Evolutionary conservation across 1,140 invertebrate genomes (phyloP), one percentile per base, ranked within the genome.

Genomic region (Euschistus heros): DNA sequence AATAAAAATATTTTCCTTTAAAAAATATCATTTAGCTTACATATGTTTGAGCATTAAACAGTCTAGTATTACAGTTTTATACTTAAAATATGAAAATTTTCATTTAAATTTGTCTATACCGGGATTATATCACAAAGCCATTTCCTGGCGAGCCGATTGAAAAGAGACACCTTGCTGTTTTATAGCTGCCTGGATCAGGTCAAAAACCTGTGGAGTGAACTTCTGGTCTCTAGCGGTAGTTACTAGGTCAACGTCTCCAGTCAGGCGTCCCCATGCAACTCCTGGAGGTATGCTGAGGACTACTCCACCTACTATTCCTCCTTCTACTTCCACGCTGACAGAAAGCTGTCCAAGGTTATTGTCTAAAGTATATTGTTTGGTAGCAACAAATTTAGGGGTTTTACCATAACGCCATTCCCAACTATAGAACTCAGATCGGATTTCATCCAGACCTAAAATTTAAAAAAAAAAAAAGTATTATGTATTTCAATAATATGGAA

Each of bases 361-460:
- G 6, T 61, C 60, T n/a, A 50, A 33, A 20, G 63, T 47, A 5
- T 57, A 42, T 24, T 33, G 46, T n/a, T 70, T 63, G 20, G 67
- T 66, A 6, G 91, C 81, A 0, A 81, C 83, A 75, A 96, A 97
- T 70, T 84, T 83, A 0, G 93, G 93, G 0, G 92, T 91, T 73
- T 84, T 86, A n/a, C 90, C 93, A 75, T 82, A 93, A 62, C 83
- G 82, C 92, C 92, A 96, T 59, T 91, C 82, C 92, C 92, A 96
- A 17, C 83, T 86, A 66, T 78, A 73, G 26, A 93, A 82, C 66
- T 87, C 81, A 50, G 81, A 74, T 50, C 80, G 79, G 65, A 89
- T 80, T 63, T 79, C 72, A 26, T 80, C 71, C 14, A 94, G 79
- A 70, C 88, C 87, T 86, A 72, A 44, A 73, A 76, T 70, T 65